These are phyloP conservation scores for Actinemys pallida DNA, from an alignment of 2,113 vertebrate genomes.

Conservation along the genomic window DNA sequence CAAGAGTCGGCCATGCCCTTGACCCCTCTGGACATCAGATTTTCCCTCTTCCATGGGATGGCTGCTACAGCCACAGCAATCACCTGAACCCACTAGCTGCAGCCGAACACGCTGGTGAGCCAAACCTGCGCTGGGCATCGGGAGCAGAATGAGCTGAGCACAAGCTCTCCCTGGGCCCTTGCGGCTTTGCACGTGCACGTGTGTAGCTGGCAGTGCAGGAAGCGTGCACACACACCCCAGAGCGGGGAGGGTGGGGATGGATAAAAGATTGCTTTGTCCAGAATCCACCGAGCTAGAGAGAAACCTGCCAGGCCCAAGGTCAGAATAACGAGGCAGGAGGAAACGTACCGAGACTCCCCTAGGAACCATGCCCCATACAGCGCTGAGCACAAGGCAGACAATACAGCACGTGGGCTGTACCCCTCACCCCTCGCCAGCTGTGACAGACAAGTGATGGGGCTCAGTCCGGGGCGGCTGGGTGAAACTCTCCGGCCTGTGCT, in stretches of 20 bases:
- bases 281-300: rapidly evolving
- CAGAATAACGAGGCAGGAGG: not conserved
- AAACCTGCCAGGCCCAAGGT: not conserved
- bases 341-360: rapidly evolving
- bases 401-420: not conserved
- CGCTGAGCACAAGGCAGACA: not conserved
- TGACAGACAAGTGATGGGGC: not conserved
- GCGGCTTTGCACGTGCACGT: not conserved
- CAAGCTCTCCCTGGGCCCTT: not conserved
- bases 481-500: not conserved
- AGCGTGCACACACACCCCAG: no score
- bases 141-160: not conserved
- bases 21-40: not conserved
- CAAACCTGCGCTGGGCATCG: not conserved
- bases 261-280: not conserved
- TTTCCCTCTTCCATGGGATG: not conserved
- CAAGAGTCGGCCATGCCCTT: not conserved
- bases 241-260: rapidly evolving
- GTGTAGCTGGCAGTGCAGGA: rapidly evolving
- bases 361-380: not conserved
- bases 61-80: not conserved
- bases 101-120: no score
- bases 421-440: not conserved
- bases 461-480: not conserved
- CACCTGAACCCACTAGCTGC: not conserved